Evolutionary conservation across 1,140 invertebrate genomes (phyloP).

Genomic region (Drosophila sp.): DNA sequence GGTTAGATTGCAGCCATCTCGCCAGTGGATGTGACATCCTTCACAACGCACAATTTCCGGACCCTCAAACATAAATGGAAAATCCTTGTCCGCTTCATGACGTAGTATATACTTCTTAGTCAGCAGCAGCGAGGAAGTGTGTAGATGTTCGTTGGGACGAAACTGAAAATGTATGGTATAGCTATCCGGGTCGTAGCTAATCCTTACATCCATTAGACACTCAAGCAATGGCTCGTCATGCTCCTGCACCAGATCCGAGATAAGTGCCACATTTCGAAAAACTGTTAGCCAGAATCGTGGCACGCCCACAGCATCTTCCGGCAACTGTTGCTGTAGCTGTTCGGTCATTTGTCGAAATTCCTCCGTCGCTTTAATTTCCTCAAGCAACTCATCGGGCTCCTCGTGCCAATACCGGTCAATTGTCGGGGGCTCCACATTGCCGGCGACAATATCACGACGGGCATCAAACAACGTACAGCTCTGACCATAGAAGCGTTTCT

Average conservation of each 20-base stretch:
- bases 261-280: conserved; percentile 95
- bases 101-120: conserved; percentile 98
- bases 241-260: conserved; percentile 96
- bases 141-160: conserved; percentile 96
- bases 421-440: conserved; percentile 93
- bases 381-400: conserved; percentile 86
- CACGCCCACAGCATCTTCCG: conserved; percentile 91
- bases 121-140: conserved; percentile 94
- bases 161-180: conserved; percentile 94
- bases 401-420: conserved; percentile 92
- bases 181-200: conserved; percentile 87
- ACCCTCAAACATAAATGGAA: conserved; percentile 98
- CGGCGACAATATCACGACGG: conserved; percentile 91
- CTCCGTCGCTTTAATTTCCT: conserved; percentile 83
- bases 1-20: conserved; percentile 97
- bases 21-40: conserved; percentile 96
- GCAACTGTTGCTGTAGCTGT: conserved; percentile 56
- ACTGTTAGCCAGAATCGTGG: conserved; percentile 98
- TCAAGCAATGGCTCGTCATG: conserved; percentile 97
- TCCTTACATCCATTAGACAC: conserved; percentile 95
- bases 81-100: conserved; percentile 93
- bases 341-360: conserved; percentile 49
- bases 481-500: conserved; percentile 94
- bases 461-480: conserved; percentile 93
- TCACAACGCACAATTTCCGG: conserved; percentile 97